Conservation (phyloP, 2,113 vertebrate genomes). For the Tychaedon coryphoeus region DNA sequence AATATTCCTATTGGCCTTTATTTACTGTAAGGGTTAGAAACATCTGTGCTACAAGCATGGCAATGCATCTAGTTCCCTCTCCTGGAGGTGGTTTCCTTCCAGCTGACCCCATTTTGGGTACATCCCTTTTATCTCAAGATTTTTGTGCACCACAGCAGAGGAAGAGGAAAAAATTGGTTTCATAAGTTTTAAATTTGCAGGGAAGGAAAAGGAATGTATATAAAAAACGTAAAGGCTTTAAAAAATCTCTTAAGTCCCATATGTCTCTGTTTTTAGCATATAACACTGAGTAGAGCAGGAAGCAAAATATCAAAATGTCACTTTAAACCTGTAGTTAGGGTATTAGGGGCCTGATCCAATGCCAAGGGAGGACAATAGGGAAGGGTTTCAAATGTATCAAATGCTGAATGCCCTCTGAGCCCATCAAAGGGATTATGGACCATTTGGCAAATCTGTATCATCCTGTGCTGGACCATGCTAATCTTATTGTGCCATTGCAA, state of each 20-base stretch:
- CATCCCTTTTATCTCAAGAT: neutral
- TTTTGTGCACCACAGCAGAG: neutral
- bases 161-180: neutral
- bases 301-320: neutral
- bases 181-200: neutral
- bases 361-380: conserved; percentile 14
- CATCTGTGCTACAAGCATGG: neutral
- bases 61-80: neutral
- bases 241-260: neutral
- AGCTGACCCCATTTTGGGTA: neutral
- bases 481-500: conserved; percentile 9
- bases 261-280: neutral
- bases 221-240: neutral
- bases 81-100: neutral
- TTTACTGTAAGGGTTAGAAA: neutral
- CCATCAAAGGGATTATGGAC: conserved; percentile 49
- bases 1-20: neutral
- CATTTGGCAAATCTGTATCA: conserved; percentile 21
- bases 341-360: conserved; percentile 8
- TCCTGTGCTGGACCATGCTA: neutral
- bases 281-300: neutral
- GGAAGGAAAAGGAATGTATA: neutral
- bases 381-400: conserved; percentile 38
- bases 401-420: conserved; percentile 37
- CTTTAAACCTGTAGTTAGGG: conserved; percentile 17